These are phyloP conservation scores for Lysandra bellargus DNA, from an alignment of 2,888 invertebrate genomes.

Conservation along the genomic window DNA sequence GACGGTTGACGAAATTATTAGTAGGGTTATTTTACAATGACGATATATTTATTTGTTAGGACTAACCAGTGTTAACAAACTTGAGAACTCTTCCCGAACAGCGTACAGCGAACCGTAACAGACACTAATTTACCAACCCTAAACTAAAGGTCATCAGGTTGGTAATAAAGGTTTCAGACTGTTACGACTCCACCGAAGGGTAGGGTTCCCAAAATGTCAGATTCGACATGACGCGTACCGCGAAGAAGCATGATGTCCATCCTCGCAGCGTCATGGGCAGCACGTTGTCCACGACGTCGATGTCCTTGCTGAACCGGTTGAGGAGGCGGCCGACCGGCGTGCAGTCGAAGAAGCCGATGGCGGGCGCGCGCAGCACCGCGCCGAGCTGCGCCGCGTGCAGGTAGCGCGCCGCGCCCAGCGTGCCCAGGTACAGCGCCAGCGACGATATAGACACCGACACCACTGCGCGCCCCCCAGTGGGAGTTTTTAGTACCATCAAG, in stretches of 20 bases:
- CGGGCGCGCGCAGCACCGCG: conserved; percentile 84
- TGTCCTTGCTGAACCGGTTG: conserved; percentile 88
- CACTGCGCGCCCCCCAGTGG: conserved; percentile 65
- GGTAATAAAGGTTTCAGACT: neutral
- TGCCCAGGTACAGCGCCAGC: conserved; percentile 84
- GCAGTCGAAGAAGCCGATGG: conserved; percentile 88
- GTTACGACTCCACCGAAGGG: neutral
- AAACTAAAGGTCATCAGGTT: neutral
- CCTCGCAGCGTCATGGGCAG: conserved; percentile 86
- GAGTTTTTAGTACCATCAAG: neutral
- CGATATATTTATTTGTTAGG: neutral
- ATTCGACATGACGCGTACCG: conserved; percentile 68
- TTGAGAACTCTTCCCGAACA: neutral
- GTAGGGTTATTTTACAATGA: neutral
- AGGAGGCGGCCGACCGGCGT: conserved; percentile 89
- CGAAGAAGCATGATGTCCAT: conserved; percentile 84
- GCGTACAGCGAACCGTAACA: neutral
- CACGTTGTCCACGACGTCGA: conserved; percentile 86
- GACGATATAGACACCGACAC: conserved; percentile 83
- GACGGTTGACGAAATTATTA: neutral
- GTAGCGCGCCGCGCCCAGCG: conserved; percentile 81
- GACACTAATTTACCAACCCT: neutral
- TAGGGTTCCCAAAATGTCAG: neutral
- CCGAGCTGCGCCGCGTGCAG: conserved; percentile 84
- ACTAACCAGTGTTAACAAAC: neutral